These are phyloP conservation scores for Monochamus alternatus DNA, from an alignment of 2,888 invertebrate genomes.

Conservation along the genomic window DNA sequence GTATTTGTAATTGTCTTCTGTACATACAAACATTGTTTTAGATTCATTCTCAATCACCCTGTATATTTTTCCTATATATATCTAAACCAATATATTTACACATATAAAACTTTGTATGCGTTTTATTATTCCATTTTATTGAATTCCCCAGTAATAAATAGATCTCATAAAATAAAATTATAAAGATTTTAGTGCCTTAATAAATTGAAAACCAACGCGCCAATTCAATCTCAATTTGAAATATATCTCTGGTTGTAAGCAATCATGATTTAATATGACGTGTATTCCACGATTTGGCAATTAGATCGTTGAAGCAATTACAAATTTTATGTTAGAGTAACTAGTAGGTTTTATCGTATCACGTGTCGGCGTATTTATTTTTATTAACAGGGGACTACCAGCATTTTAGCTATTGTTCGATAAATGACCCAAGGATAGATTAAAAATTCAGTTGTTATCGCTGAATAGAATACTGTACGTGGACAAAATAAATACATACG, in stretches of 20 bases:
- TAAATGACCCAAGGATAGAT: background rate
- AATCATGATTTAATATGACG: too few relatives aligned
- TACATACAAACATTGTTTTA: too few relatives aligned
- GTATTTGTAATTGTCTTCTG: too few relatives aligned
- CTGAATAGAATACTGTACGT: background rate
- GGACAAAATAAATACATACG: background rate
- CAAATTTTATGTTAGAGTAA: too few relatives aligned
- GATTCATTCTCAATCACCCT: too few relatives aligned
- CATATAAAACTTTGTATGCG: background rate
- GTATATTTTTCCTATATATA: too few relatives aligned
- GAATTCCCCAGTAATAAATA: background rate
- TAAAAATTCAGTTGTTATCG: background rate
- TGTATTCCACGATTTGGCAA: too few relatives aligned
- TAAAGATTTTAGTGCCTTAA: background rate
- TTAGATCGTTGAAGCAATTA: too few relatives aligned
- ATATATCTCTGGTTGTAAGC: background rate
- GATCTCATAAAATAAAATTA: background rate
- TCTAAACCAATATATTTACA: background rate
- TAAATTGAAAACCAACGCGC: background rate
- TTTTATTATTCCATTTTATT: background rate
- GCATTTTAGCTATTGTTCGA: background rate
- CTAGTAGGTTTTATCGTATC: too few relatives aligned
- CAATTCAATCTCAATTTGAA: background rate
- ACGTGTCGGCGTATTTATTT: background rate
- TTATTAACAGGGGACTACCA: background rate